Conservation (phyloP, 2,797 vertebrate genomes). For the Chromobotia macracanthus region DNA sequence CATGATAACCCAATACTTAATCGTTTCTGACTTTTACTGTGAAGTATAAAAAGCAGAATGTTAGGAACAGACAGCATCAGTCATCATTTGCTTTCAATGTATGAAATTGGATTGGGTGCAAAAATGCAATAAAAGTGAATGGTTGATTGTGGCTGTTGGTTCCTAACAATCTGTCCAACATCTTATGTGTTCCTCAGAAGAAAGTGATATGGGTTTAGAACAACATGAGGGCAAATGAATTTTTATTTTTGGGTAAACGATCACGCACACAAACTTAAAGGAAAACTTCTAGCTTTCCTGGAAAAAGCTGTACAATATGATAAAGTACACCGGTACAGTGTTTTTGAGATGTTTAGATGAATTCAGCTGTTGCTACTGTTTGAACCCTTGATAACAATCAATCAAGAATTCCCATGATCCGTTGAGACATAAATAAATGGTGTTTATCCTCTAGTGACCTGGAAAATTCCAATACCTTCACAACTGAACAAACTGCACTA, state of each 20-base stretch:
- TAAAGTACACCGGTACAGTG: not conserved
- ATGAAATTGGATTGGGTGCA: not conserved
- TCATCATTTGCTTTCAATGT: not conserved
- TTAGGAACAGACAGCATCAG: not conserved
- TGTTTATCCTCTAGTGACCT: not conserved
- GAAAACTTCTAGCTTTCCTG: conserved; percentile 5
- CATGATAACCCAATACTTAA: not conserved
- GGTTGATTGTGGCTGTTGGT: not conserved
- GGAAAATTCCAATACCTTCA: conserved; percentile 14
- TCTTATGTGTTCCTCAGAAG: not conserved
- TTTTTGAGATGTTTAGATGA: too few species aligned
- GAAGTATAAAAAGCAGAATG: not conserved
- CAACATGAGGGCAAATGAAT: not conserved
- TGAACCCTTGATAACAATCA: not conserved
- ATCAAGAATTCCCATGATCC: not conserved
- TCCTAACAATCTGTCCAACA: not conserved
- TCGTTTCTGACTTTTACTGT: not conserved
- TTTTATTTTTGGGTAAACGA: not conserved
- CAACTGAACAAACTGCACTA: conserved; percentile 12
- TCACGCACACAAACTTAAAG: not conserved
- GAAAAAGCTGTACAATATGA: not conserved
- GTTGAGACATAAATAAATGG: conserved; percentile 4
- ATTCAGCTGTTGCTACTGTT: not conserved
- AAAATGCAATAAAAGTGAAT: not conserved
- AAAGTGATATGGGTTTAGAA: not conserved